Base-by-base conservation (phyloP, 2,888 invertebrate species). In the Drosophila nr. perissopoda region DNA sequence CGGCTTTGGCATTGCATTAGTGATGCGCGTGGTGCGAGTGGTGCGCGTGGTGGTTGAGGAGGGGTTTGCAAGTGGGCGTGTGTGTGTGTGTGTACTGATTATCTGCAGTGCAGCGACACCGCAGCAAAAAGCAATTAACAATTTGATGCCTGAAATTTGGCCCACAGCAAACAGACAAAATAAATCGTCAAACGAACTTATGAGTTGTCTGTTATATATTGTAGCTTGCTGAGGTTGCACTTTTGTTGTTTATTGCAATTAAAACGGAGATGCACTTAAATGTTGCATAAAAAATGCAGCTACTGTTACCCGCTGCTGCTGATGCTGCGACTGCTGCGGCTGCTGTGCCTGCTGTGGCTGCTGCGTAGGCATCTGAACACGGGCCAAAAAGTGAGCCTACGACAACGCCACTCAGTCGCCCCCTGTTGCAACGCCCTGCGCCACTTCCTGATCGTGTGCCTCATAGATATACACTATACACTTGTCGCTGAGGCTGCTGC, bases 241-340 rank as follows among this genome's bases (percentile, higher is more conserved):
- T 86, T 73, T 78, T 78, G 67, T 83, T 84, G 83, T 79, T 83
- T 79, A 79, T 87, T 63, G 89, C 83, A 85, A 85, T 85, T 85
- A 88, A 88, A 85, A 73, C 74, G 74, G 63, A 25, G 71, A 66
- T 70, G 85, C 85, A 86, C 89, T 86, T 84, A 85, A 89, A 87
- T 89, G 85, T 82, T 83, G 85, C 85, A 85, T 83, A 79, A 79
- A 45, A 89, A 87, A 87, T 83, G 62, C 57, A 42, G 66, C 64
- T 69, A 54, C 61, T 56, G 65, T 42, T 54, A 60, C 57, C 52
- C 59, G 56, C 27, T 45, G 42, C 25, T 48, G 31, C 3, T 40
- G 48, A 13, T 58, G 71, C n/a, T 54, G 62, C 38, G 45, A 62
- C 27, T 31, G 52, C 63, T 69, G 77, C 78, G 70, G 21, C 1